Percentiles rank a stretch among this genome's conserved stretches.
phyloP scores from a whole-genome alignment of 2,113 vertebrate species.

The Mesitornis unicolor region DNA sequence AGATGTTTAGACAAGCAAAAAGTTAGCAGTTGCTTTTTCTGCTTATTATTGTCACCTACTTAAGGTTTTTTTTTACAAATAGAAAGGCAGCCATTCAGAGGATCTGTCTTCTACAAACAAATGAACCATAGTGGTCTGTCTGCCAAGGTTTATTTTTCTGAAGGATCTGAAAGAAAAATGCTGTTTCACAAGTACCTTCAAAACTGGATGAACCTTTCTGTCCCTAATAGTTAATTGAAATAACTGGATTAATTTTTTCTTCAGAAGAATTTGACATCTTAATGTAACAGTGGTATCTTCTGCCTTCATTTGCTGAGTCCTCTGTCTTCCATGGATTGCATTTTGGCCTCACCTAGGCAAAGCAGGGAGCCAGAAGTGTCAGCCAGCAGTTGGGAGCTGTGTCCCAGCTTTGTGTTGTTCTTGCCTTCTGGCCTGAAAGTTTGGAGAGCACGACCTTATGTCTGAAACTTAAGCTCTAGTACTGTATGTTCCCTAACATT shows the following conservation, averaged over 20 bases:
- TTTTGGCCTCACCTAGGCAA: background rate
- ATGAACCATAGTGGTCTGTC: background rate
- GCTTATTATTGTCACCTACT: background rate
- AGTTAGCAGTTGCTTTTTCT: background rate
- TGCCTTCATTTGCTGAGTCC: background rate
- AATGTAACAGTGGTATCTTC: background rate
- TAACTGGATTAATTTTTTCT: background rate
- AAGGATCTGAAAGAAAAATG: background rate
- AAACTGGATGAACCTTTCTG: background rate
- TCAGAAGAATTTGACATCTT: background rate
- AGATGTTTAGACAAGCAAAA: background rate
- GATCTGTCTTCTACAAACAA: background rate
- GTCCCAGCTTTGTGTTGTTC: background rate
- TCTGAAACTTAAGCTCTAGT: background rate
- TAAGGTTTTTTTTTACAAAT: background rate
- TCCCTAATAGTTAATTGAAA: background rate
- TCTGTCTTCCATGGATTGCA: fast-evolving
- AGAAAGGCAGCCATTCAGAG: background rate
- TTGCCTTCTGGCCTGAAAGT: background rate
- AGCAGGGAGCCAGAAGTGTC: background rate
- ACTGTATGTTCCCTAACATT: background rate
- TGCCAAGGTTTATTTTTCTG: background rate
- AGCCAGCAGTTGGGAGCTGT: fast-evolving
- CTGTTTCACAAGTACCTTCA: background rate
- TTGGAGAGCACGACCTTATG: background rate